Evolutionary conservation across 1,140 invertebrate genomes (phyloP), one percentile per base, ranked within the genome.

Genomic region (Ceratina australensis): DNA sequence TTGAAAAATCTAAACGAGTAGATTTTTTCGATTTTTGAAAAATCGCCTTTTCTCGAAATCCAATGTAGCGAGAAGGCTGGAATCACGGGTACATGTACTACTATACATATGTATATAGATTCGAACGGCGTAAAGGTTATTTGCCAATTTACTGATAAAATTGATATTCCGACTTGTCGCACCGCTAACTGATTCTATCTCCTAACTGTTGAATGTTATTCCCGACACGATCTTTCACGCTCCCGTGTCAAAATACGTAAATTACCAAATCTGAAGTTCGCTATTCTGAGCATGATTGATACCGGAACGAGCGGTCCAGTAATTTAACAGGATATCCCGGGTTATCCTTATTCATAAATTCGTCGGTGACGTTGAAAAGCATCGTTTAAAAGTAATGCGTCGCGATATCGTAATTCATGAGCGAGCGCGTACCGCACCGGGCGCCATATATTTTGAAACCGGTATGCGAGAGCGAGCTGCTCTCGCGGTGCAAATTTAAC

Each of bases 321-420:
- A 71, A 77, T 61, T 77, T 20, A 71, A 26, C 66, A 33, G n/a
- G 47, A 54, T 71, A 42, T 42, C 33, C 57, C 28, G 5, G 66
- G 74, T 77, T 63, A 77, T 77, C 74, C 73, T 71, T 71, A 77
- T 71, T 63, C 74, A 77, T 71, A 77, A 77, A 77, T 77, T 63
- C 74, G 67, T 47, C 28, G 66, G 68, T 59, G 74, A 77, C 74
- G 74, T 33, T 77, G 74, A 71, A 71, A 61, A 71, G 66, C 74
- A 71, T 77, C 74, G 33, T 77, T 77, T 77, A 77, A 77, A 77
- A 71, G 66, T 77, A 77, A 77, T 77, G 74, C 67, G 57, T 61
- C 66, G 57, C 74, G 57, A 63, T 77, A 61, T 63, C 66, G 49
- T 77, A 77, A 77, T 77, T 77, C 57, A 77, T 52, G 57, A 42